Conservation (phyloP, 2,888 invertebrate species). For the Napeogenes sylphis region DNA sequence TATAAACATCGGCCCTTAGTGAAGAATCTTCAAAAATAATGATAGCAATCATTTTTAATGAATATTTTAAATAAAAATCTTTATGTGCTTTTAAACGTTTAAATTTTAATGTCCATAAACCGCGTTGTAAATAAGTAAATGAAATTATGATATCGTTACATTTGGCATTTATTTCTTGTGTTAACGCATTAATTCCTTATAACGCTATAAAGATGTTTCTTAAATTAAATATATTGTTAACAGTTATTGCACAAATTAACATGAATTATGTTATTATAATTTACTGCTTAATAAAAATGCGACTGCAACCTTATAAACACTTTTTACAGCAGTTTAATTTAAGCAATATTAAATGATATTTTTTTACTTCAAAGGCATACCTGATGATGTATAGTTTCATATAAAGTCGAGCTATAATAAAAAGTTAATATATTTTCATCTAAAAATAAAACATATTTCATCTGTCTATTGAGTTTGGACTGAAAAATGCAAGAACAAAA, state of each 20-base stretch:
- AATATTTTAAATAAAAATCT: slow-evolving; percentile 26
- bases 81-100: slow-evolving; percentile 16
- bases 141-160: slow-evolving; percentile 22
- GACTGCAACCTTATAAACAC: background rate
- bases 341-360: too few species aligned
- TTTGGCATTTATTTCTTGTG: slow-evolving; percentile 17
- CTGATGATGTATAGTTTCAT: too few species aligned
- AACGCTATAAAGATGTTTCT: slow-evolving; percentile 13
- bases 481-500: background rate
- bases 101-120: slow-evolving; percentile 18
- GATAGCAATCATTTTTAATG: slow-evolving; percentile 27
- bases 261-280: slow-evolving; percentile 1
- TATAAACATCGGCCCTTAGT: slow-evolving; percentile 41
- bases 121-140: slow-evolving; percentile 21
- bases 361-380: too few species aligned
- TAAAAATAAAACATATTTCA: too few species aligned
- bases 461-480: background rate
- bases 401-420: too few species aligned
- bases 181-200: slow-evolving; percentile 21
- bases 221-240: slow-evolving; percentile 7
- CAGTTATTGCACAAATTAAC: slow-evolving; percentile 3
- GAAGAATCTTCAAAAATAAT: slow-evolving; percentile 27
- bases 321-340: background rate
- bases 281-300: background rate
- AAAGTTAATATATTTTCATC: too few species aligned